These are phyloP conservation scores for Caenorhabditis parvicauda DNA, from an alignment of 2,888 invertebrate species.

Conservation along the genomic window DNA sequence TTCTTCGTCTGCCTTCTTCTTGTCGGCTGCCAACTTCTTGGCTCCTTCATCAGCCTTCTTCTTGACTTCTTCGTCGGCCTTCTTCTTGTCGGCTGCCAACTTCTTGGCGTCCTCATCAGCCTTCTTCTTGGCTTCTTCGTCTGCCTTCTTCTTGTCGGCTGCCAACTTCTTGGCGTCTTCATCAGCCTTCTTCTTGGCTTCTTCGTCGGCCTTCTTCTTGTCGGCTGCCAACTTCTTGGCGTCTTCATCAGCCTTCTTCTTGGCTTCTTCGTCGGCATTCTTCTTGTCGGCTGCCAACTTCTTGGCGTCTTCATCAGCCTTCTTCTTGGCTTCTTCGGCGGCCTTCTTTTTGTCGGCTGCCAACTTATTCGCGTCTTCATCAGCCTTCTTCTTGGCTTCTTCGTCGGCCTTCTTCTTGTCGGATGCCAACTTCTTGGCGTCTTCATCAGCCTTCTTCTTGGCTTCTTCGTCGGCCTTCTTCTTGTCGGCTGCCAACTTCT, in stretches of 20 bases:
- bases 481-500: too few species aligned
- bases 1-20: constrained; percentile 5
- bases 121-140: neutral
- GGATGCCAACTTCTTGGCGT: too few species aligned
- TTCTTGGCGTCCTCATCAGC: constrained; percentile 12
- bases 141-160: neutral
- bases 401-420: too few species aligned
- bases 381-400: too few species aligned
- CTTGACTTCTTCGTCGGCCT: constrained; percentile 11
- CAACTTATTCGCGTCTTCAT: too few species aligned
- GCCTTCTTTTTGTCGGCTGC: too few species aligned
- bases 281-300: too few species aligned
- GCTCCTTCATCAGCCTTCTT: constrained; percentile 1
- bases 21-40: neutral
- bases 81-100: constrained; percentile 5
- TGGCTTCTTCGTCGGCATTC: too few species aligned
- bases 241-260: constrained; percentile 5
- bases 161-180: constrained; percentile 6
- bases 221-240: neutral
- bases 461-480: too few species aligned
- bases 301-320: too few species aligned
- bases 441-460: too few species aligned
- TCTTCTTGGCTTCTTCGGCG: too few species aligned
- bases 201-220: neutral
- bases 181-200: neutral